Evolutionary conservation across 2,888 invertebrate genomes (phyloP).

Genomic region (Tolmerus cingulatus): DNA sequence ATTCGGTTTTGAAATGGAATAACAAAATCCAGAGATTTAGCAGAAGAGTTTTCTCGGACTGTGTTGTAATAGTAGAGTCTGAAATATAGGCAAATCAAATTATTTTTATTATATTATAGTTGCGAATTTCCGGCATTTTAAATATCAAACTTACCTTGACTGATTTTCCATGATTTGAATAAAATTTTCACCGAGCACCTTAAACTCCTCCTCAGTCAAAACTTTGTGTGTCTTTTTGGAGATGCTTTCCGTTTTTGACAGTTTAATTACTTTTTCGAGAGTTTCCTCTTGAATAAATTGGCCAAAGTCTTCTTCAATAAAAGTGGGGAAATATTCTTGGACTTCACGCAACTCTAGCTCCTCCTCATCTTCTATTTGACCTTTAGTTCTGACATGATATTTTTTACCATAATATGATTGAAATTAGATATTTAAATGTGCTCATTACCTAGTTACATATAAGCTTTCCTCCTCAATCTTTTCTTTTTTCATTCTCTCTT

Average conservation of each 20-base stretch:
- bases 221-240: slow-evolving; percentile 52
- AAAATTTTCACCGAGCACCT: slow-evolving; percentile 58
- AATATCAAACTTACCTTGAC: slow-evolving; percentile 50
- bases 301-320: slow-evolving; percentile 73
- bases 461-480: slow-evolving; percentile 79
- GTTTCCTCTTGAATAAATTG: slow-evolving; percentile 68
- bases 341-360: slow-evolving; percentile 72
- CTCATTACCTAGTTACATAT: slow-evolving; percentile 73
- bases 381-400: slow-evolving; percentile 66
- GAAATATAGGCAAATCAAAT: slow-evolving; percentile 13
- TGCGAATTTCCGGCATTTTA: background rate
- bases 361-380: slow-evolving; percentile 74
- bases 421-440: slow-evolving; percentile 3
- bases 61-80: slow-evolving; percentile 55
- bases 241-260: slow-evolving; percentile 46
- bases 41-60: slow-evolving; percentile 18
- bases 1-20: slow-evolving; percentile 56
- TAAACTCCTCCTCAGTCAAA: slow-evolving; percentile 57
- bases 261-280: slow-evolving; percentile 64
- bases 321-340: slow-evolving; percentile 74
- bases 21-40: slow-evolving; percentile 51
- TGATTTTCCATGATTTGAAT: slow-evolving; percentile 56
- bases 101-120: too few species aligned
- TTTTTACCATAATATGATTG: background rate
- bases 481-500: slow-evolving; percentile 71